Evolutionary conservation across 2,888 invertebrate species (phyloP), one percentile per base, ranked within the genome.

Genomic region (Tachina grossa): DNA sequence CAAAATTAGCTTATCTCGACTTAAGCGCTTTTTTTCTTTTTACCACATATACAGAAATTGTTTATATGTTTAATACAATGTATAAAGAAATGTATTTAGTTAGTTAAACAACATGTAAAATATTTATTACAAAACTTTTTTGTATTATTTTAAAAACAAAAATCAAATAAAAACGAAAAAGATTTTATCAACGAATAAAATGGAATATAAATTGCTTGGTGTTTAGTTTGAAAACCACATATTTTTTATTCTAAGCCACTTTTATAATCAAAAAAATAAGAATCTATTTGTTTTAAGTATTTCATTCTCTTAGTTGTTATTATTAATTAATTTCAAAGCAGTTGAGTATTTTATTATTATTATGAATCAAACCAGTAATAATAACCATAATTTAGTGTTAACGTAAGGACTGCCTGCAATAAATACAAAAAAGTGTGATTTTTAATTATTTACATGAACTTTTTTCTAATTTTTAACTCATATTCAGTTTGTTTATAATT

Each of bases 331-430:
- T 82, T 55, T 80, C 49, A 69, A 79, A 79, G 76, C 79, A 71
- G 55, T 83, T 78, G 68, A 68, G 66, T 69, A 83, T 75, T 82
- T 69, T 39, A 59, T 59, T 84, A 47, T 75, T 82, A 69, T 76
- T 76, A 41, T 59, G 51, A 71, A 49, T 19, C 16, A 31, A 68
- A 61, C 31, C 63, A 81, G 41, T 84, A 79, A 77, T 65, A 68
- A 74, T 69, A 68, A 69, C 22, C 59, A 77, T 72, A 72, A 71
- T 75, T 57, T 51, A 72, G 41, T 72, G 71, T 83, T 83, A 83
- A 72, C 75, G 76, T 75, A 80, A 85, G 82, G 75, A 83, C 85
- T 85, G 85, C 83, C 83, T 80, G 85, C 85, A 85, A 85, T 85
- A 85, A 76, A 84, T 80, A 75, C 75, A 79, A 75, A 55, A 75